Evolutionary conservation across 1,140 invertebrate genomes (phyloP), one percentile per base, ranked within the genome.

Genomic region (Musca vetustissima): DNA sequence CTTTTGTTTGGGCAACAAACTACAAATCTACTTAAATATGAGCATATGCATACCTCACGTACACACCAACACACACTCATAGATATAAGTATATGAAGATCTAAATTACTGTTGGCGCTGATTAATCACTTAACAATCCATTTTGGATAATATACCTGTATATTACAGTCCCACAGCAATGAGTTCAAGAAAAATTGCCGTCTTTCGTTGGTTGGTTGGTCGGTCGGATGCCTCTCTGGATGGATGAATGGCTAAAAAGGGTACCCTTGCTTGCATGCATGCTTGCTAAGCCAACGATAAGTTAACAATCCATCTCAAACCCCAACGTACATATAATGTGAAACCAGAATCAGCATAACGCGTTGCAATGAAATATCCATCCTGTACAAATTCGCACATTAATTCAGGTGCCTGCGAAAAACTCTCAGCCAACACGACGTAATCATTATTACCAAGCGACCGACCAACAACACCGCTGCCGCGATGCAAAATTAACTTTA

Each of bases 101-200:
- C 78, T 77, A 78, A 78, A 78, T 78, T 78, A 78, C 78, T 78
- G 78, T 77, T 78, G 77, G 77, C 77, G 75, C 77, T 78, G 76
- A 78, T 78, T 78, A 78, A 78, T 78, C 77, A 78, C 76, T 78
- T 78, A 78, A 78, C 77, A 78, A 78, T 77, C 75, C 76, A 72
- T 59, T 59, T 59, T 59, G 55, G 55, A 59, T 59, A 59, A 59
- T 59, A 59, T 59, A 28, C 55, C 25, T 21, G 52, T 59, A 59
- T n/a, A 59, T 32, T 32, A 32, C 3, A 3, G 28, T 32, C 28
- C 28, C 28, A 32, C 28, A 32, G 28, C 28, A 3, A 32, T 32
- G 28, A 32, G 28, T 32, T 32, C 3, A 32, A 32, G 28, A 32
- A 32, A 32, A 32, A 32, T 32, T 32, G 28, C 28, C 28, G 28